Evolutionary conservation across 2,888 invertebrate genomes (phyloP).

Genomic region (Druceiella hillmani): DNA sequence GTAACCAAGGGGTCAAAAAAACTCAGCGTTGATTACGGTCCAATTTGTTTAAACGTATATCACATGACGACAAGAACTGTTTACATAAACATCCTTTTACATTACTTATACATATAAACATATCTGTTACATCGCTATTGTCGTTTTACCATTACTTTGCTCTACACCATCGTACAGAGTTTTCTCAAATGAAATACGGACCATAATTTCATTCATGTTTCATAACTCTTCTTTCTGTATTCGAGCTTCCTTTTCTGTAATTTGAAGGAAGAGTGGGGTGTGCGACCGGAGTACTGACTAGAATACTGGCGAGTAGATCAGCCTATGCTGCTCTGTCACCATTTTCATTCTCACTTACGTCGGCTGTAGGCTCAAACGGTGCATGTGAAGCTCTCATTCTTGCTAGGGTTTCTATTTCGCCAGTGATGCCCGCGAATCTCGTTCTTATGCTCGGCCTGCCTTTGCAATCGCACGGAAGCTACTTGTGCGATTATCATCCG

Average conservation of each 20-base stretch:
- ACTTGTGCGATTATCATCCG: slow-evolving; percentile 38
- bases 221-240: slow-evolving; percentile 90
- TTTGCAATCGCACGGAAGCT: slow-evolving; percentile 42
- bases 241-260: slow-evolving; percentile 84
- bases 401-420: slow-evolving; percentile 37
- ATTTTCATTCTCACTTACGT: slow-evolving; percentile 59
- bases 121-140: no score
- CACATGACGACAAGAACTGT: no score
- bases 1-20: no score
- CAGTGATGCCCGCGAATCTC: slow-evolving; percentile 33
- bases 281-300: no score
- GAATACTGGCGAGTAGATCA: slow-evolving; percentile 35
- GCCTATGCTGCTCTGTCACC: slow-evolving; percentile 54
- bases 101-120: no score
- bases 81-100: no score
- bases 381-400: slow-evolving; percentile 40
- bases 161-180: no score
- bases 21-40: no score
- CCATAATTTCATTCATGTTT: no score
- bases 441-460: slow-evolving; percentile 36
- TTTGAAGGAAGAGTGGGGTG: slow-evolving; percentile 63
- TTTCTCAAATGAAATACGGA: no score
- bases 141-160: no score
- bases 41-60: no score
- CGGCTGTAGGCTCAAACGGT: slow-evolving; percentile 35